A percentile compares a stretch with the other conserved stretches of the same genome.
Evolutionary conservation across 2,888 invertebrate species (phyloP).

Genomic region (Amblyjoppa proteus): DNA sequence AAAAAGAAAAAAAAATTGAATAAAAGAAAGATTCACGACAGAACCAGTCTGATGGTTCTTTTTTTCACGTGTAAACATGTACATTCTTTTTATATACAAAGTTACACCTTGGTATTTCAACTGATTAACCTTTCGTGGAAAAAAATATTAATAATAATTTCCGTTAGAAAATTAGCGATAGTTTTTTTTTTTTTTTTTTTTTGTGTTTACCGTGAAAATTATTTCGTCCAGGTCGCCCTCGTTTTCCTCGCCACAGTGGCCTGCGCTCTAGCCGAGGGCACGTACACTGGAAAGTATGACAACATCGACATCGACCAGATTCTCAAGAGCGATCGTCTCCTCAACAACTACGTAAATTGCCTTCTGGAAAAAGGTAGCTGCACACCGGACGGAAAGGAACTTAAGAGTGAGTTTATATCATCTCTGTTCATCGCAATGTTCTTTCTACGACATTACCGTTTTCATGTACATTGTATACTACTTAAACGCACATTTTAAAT

Average conservation of each 20-base stretch:
- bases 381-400: constrained; percentile 89
- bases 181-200: constrained; percentile 8
- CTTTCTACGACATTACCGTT: not conserved
- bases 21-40: too few relatives aligned
- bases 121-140: too few relatives aligned
- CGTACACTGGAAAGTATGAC: constrained; percentile 89
- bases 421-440: not conserved
- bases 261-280: constrained; percentile 73
- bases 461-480: not conserved
- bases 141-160: not conserved
- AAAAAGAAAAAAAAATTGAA: too few relatives aligned
- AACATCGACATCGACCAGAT: constrained; percentile 90
- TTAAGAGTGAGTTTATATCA: constrained; percentile 88
- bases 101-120: too few relatives aligned
- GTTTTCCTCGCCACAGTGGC: constrained; percentile 76
- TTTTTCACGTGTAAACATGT: not conserved
- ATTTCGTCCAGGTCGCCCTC: constrained; percentile 72
- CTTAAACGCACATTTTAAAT: too few relatives aligned
- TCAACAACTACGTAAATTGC: constrained; percentile 89
- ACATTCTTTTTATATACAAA: too few relatives aligned
- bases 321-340: constrained; percentile 88
- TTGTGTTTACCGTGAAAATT: not conserved
- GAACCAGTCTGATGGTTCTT: too few relatives aligned
- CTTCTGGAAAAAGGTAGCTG: constrained; percentile 88
- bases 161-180: not conserved